These are phyloP conservation scores for Microctenopoma lineatum DNA, from an alignment of 2,797 vertebrate species.

Conservation along the genomic window DNA sequence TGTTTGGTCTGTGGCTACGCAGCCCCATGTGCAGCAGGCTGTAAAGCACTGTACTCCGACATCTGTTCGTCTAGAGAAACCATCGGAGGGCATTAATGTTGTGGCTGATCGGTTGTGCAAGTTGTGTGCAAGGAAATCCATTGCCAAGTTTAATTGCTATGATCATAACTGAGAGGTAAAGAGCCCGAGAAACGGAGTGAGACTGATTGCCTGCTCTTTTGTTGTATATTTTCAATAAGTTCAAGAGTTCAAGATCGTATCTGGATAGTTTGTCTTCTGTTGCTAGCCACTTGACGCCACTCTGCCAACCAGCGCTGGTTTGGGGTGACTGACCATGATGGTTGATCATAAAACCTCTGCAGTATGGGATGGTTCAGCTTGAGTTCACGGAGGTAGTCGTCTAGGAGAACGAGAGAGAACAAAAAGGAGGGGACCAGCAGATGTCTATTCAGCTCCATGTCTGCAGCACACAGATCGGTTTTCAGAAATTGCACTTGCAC, in stretches of 20 bases:
- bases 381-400: slow-evolving; percentile 74
- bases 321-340: slow-evolving; percentile 79
- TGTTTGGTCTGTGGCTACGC: too few relatives aligned
- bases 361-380: slow-evolving; percentile 66
- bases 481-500: slow-evolving; percentile 44
- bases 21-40: too few relatives aligned
- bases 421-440: slow-evolving; percentile 29
- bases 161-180: slow-evolving; percentile 34
- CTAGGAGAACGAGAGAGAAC: slow-evolving; percentile 31
- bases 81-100: too few relatives aligned
- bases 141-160: slow-evolving; percentile 58
- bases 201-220: slow-evolving; percentile 52
- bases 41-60: too few relatives aligned
- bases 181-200: slow-evolving; percentile 51
- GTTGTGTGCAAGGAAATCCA: slow-evolving; percentile 9
- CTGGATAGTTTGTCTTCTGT: slow-evolving; percentile 71
- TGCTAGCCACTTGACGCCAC: slow-evolving; percentile 76
- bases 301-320: slow-evolving; percentile 79
- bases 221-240: slow-evolving; percentile 64
- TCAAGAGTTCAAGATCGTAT: slow-evolving; percentile 79
- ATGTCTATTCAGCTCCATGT: slow-evolving; percentile 36
- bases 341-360: slow-evolving; percentile 76
- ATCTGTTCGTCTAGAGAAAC: too few relatives aligned
- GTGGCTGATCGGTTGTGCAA: too few relatives aligned
- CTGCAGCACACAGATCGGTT: slow-evolving; percentile 42